Evolutionary conservation across 1,140 invertebrate genomes (phyloP).

Genomic region (Oscheius sp.): DNA sequence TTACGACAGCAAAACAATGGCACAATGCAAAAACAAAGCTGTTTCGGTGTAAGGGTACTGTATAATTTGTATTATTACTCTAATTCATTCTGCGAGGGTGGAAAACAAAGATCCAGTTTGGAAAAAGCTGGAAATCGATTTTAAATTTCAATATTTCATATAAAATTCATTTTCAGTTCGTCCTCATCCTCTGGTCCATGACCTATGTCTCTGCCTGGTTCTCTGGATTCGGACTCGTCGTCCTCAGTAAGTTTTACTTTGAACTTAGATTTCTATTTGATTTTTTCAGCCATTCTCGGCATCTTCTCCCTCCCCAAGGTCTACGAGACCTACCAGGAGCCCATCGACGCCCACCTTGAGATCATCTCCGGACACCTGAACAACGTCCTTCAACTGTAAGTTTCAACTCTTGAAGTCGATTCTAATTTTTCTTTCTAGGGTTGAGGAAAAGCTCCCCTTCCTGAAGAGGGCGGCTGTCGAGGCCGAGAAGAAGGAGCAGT

Average conservation of each 20-base stretch:
- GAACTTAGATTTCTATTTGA: slow-evolving; percentile 72
- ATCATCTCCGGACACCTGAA: slow-evolving; percentile 81
- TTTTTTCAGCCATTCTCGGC: slow-evolving; percentile 77
- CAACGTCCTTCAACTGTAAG: slow-evolving; percentile 69
- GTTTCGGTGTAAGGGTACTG: no score
- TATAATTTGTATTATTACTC: no score
- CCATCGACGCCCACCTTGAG: slow-evolving; percentile 87
- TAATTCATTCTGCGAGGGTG: no score
- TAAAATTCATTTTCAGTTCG: slow-evolving; percentile 68
- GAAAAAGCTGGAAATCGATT: neutral
- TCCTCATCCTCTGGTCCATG: slow-evolving; percentile 82
- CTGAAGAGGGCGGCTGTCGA: slow-evolving; percentile 28
- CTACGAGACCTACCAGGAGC: slow-evolving; percentile 92
- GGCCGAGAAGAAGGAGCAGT: slow-evolving; percentile 39
- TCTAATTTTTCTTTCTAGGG: slow-evolving; percentile 9
- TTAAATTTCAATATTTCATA: neutral
- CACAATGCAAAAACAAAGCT: no score
- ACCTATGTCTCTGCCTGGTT: slow-evolving; percentile 95
- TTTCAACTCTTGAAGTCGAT: neutral
- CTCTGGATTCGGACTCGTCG: slow-evolving; percentile 70
- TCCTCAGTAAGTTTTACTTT: slow-evolving; percentile 76
- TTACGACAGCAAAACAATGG: no score
- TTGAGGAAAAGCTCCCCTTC: slow-evolving; percentile 37
- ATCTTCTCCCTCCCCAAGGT: slow-evolving; percentile 93
- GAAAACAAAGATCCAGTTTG: no score